A percentile compares a stretch with the other conserved stretches of the same genome.
These are phyloP conservation scores for Ypsolopha scabrella DNA, from an alignment of 2,888 invertebrate genomes.

Conservation along the genomic window DNA sequence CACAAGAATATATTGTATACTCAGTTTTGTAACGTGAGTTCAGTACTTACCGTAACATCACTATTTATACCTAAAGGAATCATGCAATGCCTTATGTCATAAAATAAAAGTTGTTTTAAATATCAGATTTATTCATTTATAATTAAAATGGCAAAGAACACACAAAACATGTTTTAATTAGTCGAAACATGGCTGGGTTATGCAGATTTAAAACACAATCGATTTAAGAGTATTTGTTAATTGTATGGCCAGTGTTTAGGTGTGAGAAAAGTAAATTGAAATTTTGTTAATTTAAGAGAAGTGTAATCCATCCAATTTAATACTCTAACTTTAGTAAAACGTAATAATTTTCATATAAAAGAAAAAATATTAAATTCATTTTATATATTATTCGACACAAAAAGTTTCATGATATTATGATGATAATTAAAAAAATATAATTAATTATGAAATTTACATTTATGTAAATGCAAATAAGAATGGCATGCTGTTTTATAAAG, in stretches of 20 bases:
- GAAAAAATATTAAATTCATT: neutral
- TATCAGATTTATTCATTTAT: neutral
- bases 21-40: too few relatives aligned
- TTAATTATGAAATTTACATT: too few relatives aligned
- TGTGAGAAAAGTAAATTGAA: neutral
- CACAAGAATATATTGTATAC: too few relatives aligned
- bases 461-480: neutral
- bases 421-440: too few relatives aligned
- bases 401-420: neutral
- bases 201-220: slow-evolving; percentile 18
- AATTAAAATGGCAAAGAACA: neutral
- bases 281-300: neutral
- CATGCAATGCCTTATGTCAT: too few relatives aligned
- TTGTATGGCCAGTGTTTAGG: neutral
- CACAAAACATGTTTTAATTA: neutral
- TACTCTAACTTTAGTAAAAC: slow-evolving; percentile 6
- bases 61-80: too few relatives aligned
- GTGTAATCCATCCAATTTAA: slow-evolving; percentile 42
- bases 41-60: too few relatives aligned
- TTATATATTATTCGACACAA: neutral
- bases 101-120: neutral
- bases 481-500: neutral
- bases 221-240: neutral
- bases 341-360: neutral
- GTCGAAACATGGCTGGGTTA: neutral